These are phyloP conservation scores for Brienomyrus brachyistius DNA, from an alignment of 2,113 vertebrate species.

Conservation along the genomic window DNA sequence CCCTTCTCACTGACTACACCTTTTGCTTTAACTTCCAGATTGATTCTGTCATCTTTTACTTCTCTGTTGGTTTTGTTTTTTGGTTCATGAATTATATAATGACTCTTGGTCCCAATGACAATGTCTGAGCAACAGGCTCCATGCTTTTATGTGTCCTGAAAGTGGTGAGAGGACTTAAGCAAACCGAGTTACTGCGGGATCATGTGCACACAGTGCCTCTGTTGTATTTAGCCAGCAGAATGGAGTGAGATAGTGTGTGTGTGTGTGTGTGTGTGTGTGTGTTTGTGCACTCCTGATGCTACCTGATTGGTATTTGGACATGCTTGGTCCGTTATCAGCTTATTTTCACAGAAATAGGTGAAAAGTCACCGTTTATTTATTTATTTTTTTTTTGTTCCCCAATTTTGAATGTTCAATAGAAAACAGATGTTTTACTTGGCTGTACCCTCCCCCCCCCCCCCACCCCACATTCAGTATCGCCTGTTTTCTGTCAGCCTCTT, in stretches of 20 bases:
- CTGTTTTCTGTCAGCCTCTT: conserved; percentile 34
- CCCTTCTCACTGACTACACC: conserved; percentile 47
- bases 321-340: conserved; percentile 15
- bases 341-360: conserved; percentile 58
- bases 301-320: conserved; percentile 4
- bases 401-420: conserved; percentile 43
- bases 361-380: conserved; percentile 53
- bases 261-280: background rate
- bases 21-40: conserved; percentile 12
- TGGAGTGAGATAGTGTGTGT: background rate
- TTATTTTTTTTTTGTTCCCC: conserved; percentile 48
- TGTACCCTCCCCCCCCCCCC: conserved; percentile 31
- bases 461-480: conserved; percentile 42
- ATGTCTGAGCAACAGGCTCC: background rate
- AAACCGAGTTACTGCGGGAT: background rate
- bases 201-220: background rate
- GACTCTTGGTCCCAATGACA: background rate
- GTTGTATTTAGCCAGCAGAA: background rate
- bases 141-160: background rate
- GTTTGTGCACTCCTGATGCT: conserved; percentile 6
- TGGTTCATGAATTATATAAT: background rate
- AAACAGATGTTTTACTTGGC: conserved; percentile 60
- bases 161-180: background rate
- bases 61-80: background rate
- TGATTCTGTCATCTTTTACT: conserved; percentile 5